Conservation (phyloP, 1,140 invertebrate genomes). For the Scaptodrosophila lebanonensis region DNA sequence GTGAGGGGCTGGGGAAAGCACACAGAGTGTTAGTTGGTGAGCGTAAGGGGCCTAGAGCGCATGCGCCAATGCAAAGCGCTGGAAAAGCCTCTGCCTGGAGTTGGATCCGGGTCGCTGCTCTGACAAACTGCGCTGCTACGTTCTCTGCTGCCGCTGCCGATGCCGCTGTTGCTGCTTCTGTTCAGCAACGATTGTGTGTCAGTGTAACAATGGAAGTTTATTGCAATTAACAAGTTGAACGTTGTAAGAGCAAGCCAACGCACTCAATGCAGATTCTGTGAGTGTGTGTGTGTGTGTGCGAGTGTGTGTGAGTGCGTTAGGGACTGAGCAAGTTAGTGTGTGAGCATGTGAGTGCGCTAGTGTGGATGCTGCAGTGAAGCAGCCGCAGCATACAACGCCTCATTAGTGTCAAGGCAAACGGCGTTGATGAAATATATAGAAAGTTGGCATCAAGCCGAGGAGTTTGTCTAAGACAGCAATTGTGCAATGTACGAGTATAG, state of each 20-base stretch:
- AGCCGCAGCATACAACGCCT: slow-evolving; percentile 31
- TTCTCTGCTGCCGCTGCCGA: no score
- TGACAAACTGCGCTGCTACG: no score
- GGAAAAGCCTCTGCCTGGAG: slow-evolving; percentile 30
- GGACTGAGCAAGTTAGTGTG: slow-evolving; percentile 1
- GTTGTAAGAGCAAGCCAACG: background rate
- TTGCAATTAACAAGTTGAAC: slow-evolving; percentile 35
- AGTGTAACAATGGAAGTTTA: slow-evolving; percentile 68
- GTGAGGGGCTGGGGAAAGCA: background rate
- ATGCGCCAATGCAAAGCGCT: slow-evolving; percentile 54
- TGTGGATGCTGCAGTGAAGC: slow-evolving; percentile 29
- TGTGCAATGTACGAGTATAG: slow-evolving; percentile 53
- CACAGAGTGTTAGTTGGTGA: slow-evolving; percentile 17
- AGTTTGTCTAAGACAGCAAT: slow-evolving; percentile 58
- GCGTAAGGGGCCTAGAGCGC: slow-evolving; percentile 39
- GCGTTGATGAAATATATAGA: slow-evolving; percentile 19
- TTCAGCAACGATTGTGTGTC: slow-evolving; percentile 66
- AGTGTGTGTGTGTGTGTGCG: background rate
- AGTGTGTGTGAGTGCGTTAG: slow-evolving; percentile 19
- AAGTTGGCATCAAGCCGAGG: slow-evolving; percentile 59
- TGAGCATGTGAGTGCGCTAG: background rate
- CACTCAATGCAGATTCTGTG: background rate
- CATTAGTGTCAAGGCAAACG: slow-evolving; percentile 66
- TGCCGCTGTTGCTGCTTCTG: no score
- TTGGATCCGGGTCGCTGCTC: background rate